phyloP scores from a whole-genome alignment of 2,888 invertebrate species.

The Cheilosia urbana region DNA sequence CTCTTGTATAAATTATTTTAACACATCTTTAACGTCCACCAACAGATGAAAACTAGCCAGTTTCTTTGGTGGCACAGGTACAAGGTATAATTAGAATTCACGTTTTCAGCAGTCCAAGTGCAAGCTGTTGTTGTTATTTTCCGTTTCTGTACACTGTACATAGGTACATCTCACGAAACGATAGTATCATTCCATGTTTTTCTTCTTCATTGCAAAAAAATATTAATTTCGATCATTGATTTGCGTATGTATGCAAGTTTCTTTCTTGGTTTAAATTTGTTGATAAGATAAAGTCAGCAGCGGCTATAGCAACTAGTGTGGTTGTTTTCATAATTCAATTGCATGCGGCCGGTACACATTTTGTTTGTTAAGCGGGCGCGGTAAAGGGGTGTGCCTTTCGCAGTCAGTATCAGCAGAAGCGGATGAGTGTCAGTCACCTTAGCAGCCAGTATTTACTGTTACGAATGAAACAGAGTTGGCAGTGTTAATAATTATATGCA shows the following conservation, averaged over 20 bases:
- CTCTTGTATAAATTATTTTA: constrained; percentile 29
- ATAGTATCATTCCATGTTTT: constrained; percentile 53
- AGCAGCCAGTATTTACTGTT: constrained; percentile 17
- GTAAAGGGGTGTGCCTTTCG: constrained; percentile 39
- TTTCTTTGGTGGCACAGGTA: constrained; percentile 12
- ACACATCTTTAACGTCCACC: constrained; percentile 36
- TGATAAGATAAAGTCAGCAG: constrained; percentile 50
- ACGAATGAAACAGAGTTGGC: not conserved
- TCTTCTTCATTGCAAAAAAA: not conserved
- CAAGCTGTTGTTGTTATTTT: constrained; percentile 34
- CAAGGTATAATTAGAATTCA: constrained; percentile 50
- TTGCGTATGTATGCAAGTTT: not conserved
- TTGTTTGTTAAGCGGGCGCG: not conserved
- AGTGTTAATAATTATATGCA: constrained; percentile 23
- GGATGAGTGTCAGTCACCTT: constrained; percentile 58
- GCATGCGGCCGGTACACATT: constrained; percentile 33
- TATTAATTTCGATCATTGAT: constrained; percentile 37
- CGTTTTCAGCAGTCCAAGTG: constrained; percentile 22
- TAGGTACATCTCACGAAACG: constrained; percentile 22
- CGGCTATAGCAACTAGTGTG: not conserved
- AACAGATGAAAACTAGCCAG: constrained; percentile 12
- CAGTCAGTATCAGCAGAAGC: constrained; percentile 12
- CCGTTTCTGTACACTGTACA: constrained; percentile 27
- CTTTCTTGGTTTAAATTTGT: not conserved
- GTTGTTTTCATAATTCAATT: constrained; percentile 25